These are phyloP conservation scores for Ptychochromis oligacanthus DNA, from an alignment of 2,113 vertebrate species.

Conservation along the genomic window DNA sequence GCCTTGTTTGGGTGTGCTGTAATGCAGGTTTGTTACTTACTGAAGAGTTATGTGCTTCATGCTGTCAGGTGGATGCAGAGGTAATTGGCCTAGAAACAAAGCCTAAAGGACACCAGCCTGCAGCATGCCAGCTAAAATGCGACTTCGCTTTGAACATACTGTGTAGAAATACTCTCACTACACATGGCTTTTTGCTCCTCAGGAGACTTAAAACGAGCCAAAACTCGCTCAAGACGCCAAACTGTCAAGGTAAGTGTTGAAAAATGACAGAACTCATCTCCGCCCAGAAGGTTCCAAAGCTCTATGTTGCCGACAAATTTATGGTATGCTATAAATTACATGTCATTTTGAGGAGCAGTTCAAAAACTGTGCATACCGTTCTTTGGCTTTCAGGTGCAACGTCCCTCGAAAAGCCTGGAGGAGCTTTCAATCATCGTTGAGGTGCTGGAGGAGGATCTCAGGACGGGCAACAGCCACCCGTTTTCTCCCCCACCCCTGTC, in stretches of 20 bases:
- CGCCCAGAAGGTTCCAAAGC: background rate
- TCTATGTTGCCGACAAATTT: background rate
- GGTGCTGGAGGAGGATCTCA: conserved; percentile 87
- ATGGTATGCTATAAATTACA: background rate
- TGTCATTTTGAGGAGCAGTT: background rate
- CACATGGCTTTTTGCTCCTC: conserved; percentile 8
- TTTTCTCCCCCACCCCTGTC: background rate
- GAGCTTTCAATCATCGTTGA: conserved; percentile 87
- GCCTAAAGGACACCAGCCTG: background rate
- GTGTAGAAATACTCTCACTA: background rate
- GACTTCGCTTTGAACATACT: background rate
- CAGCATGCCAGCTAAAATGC: no score
- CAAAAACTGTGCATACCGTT: background rate
- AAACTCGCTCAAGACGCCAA: conserved; percentile 68
- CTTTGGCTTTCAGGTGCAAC: conserved; percentile 73
- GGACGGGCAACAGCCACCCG: conserved; percentile 37
- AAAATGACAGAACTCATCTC: background rate
- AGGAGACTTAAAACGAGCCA: conserved; percentile 80
- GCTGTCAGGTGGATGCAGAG: no score
- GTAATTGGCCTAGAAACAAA: no score
- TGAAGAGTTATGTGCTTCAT: background rate
- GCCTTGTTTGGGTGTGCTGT: background rate
- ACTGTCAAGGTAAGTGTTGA: conserved; percentile 74
- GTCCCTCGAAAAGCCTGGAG: conserved; percentile 77
- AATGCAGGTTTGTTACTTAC: background rate